These are phyloP conservation scores for Solenopsis fugax DNA, from an alignment of 1,140 invertebrate species.

Conservation along the genomic window DNA sequence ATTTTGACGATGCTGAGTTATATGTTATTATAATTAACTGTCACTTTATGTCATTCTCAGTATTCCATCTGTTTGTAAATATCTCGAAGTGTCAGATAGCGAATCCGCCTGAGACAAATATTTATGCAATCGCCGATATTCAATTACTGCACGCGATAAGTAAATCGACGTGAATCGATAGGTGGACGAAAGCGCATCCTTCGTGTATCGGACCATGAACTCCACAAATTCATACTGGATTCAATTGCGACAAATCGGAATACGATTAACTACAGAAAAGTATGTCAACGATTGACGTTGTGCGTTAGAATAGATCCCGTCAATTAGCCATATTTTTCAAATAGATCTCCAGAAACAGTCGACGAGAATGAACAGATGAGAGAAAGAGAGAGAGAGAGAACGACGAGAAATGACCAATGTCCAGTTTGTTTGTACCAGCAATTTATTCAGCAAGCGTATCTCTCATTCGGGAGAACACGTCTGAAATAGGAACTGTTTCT, in stretches of 20 bases:
- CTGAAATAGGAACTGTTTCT: conserved; percentile 33
- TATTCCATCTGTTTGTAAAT: conserved; percentile 31
- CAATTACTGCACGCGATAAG: neutral
- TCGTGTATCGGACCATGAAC: conserved; percentile 7
- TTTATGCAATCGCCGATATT: conserved; percentile 39
- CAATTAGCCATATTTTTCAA: conserved; percentile 63
- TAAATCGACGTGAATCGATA: neutral
- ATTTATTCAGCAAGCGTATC: conserved; percentile 1
- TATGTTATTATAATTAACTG: neutral
- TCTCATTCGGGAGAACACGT: neutral
- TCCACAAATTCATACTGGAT: conserved; percentile 3
- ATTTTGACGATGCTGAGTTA: neutral
- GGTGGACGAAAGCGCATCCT: neutral
- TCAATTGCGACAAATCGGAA: neutral
- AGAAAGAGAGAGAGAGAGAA: neutral
- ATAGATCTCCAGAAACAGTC: conserved; percentile 19
- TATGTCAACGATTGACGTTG: neutral
- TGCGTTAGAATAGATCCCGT: conserved; percentile 48
- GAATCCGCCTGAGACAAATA: conserved; percentile 13
- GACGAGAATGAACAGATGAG: neutral
- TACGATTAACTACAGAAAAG: neutral
- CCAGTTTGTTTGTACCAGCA: conserved; percentile 49
- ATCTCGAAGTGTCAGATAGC: neutral
- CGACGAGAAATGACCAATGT: conserved; percentile 20
- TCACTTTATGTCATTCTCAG: neutral